Percentiles rank a stretch among this genome's conserved stretches.
Conservation (phyloP, 2,113 vertebrate genomes). For the Heterotis niloticus region DNA sequence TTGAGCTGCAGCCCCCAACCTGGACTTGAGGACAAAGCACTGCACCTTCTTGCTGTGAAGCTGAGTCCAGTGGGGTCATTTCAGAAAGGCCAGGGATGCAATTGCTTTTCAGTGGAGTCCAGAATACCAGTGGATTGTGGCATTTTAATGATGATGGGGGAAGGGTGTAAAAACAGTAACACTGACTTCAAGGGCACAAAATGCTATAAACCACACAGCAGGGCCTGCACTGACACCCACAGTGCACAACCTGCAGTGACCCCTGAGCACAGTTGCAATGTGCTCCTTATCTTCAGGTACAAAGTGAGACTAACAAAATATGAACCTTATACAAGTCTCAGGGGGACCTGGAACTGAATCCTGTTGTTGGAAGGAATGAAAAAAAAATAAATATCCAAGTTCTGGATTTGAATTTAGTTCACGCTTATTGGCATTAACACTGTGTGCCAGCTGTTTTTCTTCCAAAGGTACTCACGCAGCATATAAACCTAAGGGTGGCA, state of each 20-base stretch:
- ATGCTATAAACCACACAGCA: background rate
- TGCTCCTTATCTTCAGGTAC: background rate
- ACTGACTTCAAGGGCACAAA: conserved; percentile 2
- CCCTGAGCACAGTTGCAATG: background rate
- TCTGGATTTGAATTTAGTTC: background rate
- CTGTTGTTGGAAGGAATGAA: background rate
- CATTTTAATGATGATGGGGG: background rate
- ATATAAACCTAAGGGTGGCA: no score
- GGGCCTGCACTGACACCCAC: background rate
- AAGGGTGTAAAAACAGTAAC: background rate
- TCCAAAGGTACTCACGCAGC: no score
- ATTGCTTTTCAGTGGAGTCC: no score
- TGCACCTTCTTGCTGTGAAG: no score
- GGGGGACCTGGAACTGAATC: background rate
- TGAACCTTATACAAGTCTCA: background rate
- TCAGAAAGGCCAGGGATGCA: no score
- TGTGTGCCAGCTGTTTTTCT: no score
- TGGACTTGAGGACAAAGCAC: no score
- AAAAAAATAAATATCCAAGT: background rate
- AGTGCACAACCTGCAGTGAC: background rate
- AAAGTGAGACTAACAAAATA: background rate
- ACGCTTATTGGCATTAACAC: background rate
- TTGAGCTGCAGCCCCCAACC: no score
- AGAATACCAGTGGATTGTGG: background rate
- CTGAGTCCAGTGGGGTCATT: no score